Percentiles rank a stretch among this genome's conserved stretches.
These are phyloP conservation scores for Stictonetta naevosa DNA, from an alignment of 2,113 vertebrate genomes.

Conservation along the genomic window DNA sequence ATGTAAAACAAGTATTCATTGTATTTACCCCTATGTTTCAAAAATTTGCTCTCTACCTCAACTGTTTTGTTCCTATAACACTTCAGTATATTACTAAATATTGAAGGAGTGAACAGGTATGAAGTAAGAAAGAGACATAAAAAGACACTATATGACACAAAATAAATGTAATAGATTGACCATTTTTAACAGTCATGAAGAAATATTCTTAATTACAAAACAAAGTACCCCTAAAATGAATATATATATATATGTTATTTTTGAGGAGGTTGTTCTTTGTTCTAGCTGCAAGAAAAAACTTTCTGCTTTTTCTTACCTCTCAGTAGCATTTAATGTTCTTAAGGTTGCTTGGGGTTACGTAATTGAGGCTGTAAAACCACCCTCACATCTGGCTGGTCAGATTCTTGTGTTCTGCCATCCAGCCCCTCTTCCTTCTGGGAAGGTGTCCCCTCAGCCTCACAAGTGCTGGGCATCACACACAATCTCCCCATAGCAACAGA, in stretches of 20 bases:
- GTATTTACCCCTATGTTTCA: constrained; percentile 15
- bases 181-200: not conserved
- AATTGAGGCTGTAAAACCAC: not conserved
- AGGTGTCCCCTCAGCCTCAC: not conserved
- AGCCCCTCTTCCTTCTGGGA: not conserved
- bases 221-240: not conserved
- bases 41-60: constrained; percentile 14
- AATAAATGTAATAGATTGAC: not conserved
- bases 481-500: not conserved
- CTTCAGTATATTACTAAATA: not conserved
- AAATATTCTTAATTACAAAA: not conserved
- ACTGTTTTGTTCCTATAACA: not conserved
- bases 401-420: not conserved
- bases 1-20: constrained; percentile 51
- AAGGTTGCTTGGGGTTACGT: rapidly evolving
- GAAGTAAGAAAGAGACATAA: not conserved
- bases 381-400: not conserved
- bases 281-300: not conserved
- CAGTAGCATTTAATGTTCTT: not conserved
- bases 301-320: not conserved
- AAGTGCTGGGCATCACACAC: rapidly evolving
- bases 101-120: not conserved
- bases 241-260: not conserved
- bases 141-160: not conserved
- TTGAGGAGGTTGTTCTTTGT: not conserved